Conservation (phyloP, 2,797 vertebrate genomes). For the Typhlichthys eigenmanni region DNA sequence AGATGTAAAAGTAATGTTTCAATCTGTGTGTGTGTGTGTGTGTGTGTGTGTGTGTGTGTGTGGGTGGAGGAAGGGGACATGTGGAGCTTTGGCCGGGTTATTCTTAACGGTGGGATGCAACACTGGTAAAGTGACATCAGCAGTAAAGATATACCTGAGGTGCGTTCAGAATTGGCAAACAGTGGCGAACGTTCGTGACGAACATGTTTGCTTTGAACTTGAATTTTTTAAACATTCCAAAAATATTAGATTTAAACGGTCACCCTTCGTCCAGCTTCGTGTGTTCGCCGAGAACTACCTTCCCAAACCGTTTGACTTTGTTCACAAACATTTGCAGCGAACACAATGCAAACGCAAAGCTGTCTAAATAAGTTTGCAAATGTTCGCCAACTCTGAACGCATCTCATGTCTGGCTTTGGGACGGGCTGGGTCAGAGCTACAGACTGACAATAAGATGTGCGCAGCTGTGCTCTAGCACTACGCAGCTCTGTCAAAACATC, state of each 20-base stretch:
- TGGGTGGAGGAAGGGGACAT: constrained; percentile 26
- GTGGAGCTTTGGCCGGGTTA: constrained; percentile 38
- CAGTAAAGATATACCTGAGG: constrained; percentile 52
- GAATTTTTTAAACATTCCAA: too few species aligned
- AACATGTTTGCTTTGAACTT: too few species aligned
- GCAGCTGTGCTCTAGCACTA: constrained; percentile 50
- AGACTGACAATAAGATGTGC: constrained; percentile 46
- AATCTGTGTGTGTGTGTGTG: constrained; percentile 38
- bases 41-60: constrained; percentile 41
- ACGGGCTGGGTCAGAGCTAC: constrained; percentile 38
- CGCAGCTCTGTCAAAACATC: constrained; percentile 69
- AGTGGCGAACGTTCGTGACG: too few species aligned
- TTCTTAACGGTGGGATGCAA: constrained; percentile 42
- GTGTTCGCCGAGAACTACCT: too few species aligned
- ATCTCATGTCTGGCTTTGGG: constrained; percentile 53
- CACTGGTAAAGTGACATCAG: constrained; percentile 56
- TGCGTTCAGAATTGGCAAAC: too few species aligned
- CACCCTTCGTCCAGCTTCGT: too few species aligned
- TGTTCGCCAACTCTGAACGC: too few species aligned
- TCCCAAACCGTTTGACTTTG: too few species aligned
- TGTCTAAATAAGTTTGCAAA: too few species aligned
- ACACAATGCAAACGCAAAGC: too few species aligned
- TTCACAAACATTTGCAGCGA: too few species aligned
- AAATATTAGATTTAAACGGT: too few species aligned
- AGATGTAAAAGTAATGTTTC: constrained; percentile 68